Base-by-base conservation (phyloP, 2,888 invertebrate species). In the Rugalucina vietnamica region DNA sequence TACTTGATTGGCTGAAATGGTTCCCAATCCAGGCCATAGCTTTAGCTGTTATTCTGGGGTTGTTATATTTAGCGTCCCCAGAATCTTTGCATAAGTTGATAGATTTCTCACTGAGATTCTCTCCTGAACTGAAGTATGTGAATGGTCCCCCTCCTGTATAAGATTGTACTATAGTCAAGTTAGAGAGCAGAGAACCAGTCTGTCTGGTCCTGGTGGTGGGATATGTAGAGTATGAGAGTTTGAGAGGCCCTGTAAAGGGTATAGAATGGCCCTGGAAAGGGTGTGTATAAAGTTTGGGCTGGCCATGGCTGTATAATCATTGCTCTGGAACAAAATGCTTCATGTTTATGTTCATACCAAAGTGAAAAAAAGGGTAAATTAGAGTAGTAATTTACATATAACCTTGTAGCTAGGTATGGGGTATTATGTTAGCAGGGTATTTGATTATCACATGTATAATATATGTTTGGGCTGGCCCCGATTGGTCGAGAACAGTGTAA, bases 121-220 rank as follows among this genome's bases (percentile, higher is more conserved):
- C 97, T n/a, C 97, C 97, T 5, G 97, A 97, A 92, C 95, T 98
- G 80, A 96, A 97, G 90, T 97, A 97, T 94, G 96, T 97, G n/a
- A 96, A 97, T 84, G 97, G 97, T 86, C 97, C 97, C 18, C 97
- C 97, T 29, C 97, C 98, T 12, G 96, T 97, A 90, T 97, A 96
- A 96, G 80, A 8, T 14, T 8, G 34, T 50, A 65, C 49, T 77
- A 73, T 79, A 79, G 71, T 65, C 74, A 60, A 71, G 73, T 50
- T 43, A 69, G 81, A 60, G 71, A 79, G 71, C 72, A 74, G 60
- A 60, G 65, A 37, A 39, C 72, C 72, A 72, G 43, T 65, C 65
- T 76, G 70, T 78, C 76, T 79, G 34, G 85, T 81, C 85, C 76
- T 82, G 85, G 57, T 50, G 36, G 50, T 39, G 34, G 76, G 36